A percentile compares a stretch with the other conserved stretches of the same genome.
phyloP scores from a whole-genome alignment of 2,888 invertebrate species.

The Palloptera scutellata region DNA sequence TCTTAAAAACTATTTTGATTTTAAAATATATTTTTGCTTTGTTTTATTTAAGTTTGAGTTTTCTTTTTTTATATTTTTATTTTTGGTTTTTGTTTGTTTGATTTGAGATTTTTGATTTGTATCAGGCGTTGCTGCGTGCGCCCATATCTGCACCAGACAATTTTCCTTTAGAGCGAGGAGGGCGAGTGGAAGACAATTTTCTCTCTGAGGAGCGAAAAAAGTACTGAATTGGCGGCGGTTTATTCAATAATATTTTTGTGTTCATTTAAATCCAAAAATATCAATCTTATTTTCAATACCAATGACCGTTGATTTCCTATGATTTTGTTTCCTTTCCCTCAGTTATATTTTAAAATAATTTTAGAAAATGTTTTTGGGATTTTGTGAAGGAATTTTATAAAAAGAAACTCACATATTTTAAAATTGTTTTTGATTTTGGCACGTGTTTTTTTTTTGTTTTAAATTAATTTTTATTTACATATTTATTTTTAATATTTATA shows the following conservation, averaged over 20 bases:
- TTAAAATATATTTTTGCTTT: not conserved
- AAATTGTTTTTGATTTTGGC: constrained; percentile 35
- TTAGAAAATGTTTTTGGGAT: constrained; percentile 1
- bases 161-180: too few species aligned
- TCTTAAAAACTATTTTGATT: not conserved
- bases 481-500: too few species aligned
- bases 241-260: too few species aligned
- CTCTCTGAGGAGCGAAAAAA: too few species aligned
- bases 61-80: too few species aligned
- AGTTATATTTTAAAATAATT: constrained; percentile 8
- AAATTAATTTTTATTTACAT: not conserved
- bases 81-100: too few species aligned
- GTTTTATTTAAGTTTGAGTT: too few species aligned
- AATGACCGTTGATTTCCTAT: constrained; percentile 3
- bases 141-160: too few species aligned
- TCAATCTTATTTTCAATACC: constrained; percentile 18
- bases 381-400: not conserved
- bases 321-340: not conserved
- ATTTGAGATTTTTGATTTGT: too few species aligned
- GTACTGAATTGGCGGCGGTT: too few species aligned
- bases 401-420: constrained; percentile 33
- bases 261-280: constrained; percentile 10
- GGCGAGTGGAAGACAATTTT: too few species aligned
- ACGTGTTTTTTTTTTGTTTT: constrained; percentile 12
- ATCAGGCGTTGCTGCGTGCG: too few species aligned